A percentile compares a stretch with the other conserved stretches of the same genome.
These are phyloP conservation scores for Lethrus apterus DNA, from an alignment of 1,140 invertebrate genomes.

Conservation along the genomic window DNA sequence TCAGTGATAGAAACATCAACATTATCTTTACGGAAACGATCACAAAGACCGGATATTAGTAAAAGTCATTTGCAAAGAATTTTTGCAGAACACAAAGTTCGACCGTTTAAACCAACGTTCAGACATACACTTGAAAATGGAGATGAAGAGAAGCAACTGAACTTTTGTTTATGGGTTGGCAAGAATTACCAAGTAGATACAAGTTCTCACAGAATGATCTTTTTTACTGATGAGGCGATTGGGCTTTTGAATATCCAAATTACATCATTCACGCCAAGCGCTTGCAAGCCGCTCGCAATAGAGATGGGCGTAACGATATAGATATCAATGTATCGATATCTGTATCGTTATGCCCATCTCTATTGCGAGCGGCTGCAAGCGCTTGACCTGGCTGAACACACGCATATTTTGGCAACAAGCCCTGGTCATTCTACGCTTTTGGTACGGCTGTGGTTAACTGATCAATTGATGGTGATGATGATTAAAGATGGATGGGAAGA, in stretches of 20 bases:
- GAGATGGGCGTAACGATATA: slow-evolving; percentile 20
- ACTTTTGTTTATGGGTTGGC: slow-evolving; percentile 3
- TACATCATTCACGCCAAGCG: slow-evolving; percentile 19
- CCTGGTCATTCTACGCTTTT: slow-evolving; percentile 15
- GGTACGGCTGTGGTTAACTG: not conserved
- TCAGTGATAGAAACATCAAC: too few relatives aligned
- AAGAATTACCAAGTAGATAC: slow-evolving; percentile 10
- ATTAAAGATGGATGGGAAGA: slow-evolving; percentile 8
- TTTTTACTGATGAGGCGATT: slow-evolving; percentile 18
- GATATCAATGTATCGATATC: slow-evolving; percentile 19
- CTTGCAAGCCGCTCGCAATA: too few relatives aligned
- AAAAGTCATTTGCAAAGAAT: too few relatives aligned
- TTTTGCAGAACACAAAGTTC: too few relatives aligned
- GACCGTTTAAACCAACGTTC: slow-evolving; percentile 13
- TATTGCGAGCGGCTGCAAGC: too few relatives aligned
- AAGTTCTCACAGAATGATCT: slow-evolving; percentile 15
- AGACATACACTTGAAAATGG: slow-evolving; percentile 14
- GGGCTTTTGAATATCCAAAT: slow-evolving; percentile 17
- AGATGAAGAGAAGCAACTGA: slow-evolving; percentile 11
- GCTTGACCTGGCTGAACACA: too few relatives aligned
- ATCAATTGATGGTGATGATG: too few relatives aligned
- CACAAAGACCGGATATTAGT: too few relatives aligned
- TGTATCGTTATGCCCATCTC: too few relatives aligned
- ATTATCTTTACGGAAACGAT: too few relatives aligned
- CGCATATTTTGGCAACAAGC: slow-evolving; percentile 20